Evolutionary conservation across 2,888 invertebrate species (phyloP).

Genomic region (Limnephilus marmoratus): DNA sequence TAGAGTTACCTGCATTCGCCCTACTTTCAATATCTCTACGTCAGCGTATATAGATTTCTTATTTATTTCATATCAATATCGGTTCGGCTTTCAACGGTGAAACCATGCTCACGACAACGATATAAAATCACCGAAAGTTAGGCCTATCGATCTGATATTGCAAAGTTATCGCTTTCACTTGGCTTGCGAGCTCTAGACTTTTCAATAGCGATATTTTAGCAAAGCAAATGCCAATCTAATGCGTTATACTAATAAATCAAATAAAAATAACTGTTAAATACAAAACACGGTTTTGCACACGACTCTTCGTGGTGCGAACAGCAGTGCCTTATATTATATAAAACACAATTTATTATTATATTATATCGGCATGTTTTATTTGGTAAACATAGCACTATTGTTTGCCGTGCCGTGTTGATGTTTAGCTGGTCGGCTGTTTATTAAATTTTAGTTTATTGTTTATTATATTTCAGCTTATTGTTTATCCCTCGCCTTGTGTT

Average conservation of each 20-base stretch:
- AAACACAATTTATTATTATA: background rate
- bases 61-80: no score
- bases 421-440: constrained; percentile 20
- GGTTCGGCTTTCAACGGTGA: no score
- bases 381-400: constrained; percentile 10
- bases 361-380: background rate
- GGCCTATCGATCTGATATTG: no score
- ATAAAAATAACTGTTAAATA: background rate
- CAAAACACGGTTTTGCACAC: background rate
- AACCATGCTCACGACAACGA: no score
- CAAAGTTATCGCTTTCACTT: no score
- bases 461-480: background rate
- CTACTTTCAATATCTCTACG: no score
- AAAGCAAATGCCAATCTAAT: background rate
- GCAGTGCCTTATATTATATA: background rate
- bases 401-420: constrained; percentile 14
- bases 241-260: background rate
- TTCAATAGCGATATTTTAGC: background rate
- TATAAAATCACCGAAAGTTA: no score
- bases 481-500: background rate
- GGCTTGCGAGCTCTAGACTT: background rate
- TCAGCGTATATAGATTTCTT: no score
- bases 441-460: constrained; percentile 29
- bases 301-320: background rate
- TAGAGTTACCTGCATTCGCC: no score